Evolutionary conservation across 2,797 vertebrate species (phyloP), one percentile per base, ranked within the genome.

Genomic region (Argentina silus): DNA sequence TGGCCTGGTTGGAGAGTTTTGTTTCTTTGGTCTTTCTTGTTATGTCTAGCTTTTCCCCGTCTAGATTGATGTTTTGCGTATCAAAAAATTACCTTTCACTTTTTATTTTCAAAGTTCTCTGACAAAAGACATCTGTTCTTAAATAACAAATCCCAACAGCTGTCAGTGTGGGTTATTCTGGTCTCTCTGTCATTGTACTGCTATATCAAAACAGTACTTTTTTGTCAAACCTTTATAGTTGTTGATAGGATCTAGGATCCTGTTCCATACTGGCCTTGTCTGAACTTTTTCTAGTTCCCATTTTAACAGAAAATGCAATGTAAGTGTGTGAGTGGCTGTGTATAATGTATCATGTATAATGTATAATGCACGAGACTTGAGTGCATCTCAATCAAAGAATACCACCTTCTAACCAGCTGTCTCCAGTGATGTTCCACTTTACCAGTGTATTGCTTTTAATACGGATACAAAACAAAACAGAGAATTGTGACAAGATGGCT

Each of bases 141-240:
- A 42, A 67, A 17, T 1, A 12, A 23, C 19, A 47, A 6, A 47
- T 48, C 45, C 17, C 14, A 61, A 50, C 21, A 64, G 48, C 65
- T 65, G 45, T 78, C 12, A 43, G 61, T 36, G 12, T 42, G 42
- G 66, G 50, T 55, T 27, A 5, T 53, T 70, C 3, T 71, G 0
- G 42, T 21, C 23, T 65, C 6, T 62, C 59, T 19, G 45, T 10
- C 59, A 36, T 36, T 36, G 27, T 36, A 4, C 27, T 36, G 27
- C 27, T 36, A 36, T 21, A 61, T 15, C 53, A 7, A 56, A 56
- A 56, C 53, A 56, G 12, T 17, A 5, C 53, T 19, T 56, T 23
- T 17, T 15, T 57, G n/a, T 57, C n/a, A 63, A 15, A 51, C 59
- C n/a, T 42, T 27, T 51, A 8, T 27, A n/a, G 19, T 53, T 12